Conservation (phyloP, 2,113 vertebrate species). For the Lophius piscatorius region DNA sequence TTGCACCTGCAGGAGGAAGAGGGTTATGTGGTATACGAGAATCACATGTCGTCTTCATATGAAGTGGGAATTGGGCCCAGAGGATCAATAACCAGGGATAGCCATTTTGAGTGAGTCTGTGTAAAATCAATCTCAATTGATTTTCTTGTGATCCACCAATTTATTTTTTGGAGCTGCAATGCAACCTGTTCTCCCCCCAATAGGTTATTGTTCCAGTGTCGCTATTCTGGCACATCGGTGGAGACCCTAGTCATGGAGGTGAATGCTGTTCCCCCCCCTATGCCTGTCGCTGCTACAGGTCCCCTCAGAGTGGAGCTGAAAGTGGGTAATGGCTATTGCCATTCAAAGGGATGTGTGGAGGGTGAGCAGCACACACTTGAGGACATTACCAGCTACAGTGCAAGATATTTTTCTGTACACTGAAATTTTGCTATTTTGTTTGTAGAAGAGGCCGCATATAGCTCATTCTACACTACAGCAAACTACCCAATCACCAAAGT, state of each 20-base stretch:
- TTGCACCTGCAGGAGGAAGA: constrained; percentile 57
- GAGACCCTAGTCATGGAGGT: constrained; percentile 70
- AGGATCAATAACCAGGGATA: constrained; percentile 79
- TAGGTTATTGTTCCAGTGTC: constrained; percentile 78
- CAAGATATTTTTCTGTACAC: too few species aligned
- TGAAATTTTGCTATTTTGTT: neutral
- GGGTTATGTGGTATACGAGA: constrained; percentile 72
- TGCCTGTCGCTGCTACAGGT: constrained; percentile 64
- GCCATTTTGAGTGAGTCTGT: constrained; percentile 76
- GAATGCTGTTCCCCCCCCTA: constrained; percentile 62
- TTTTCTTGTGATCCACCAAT: neutral
- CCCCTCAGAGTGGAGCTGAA: constrained; percentile 71
- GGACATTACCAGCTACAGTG: rapidly evolving
- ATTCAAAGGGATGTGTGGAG: constrained; percentile 65
- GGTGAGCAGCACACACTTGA: constrained; percentile 26
- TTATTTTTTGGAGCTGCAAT: too few species aligned
- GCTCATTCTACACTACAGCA: constrained; percentile 64
- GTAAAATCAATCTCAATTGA: neutral
- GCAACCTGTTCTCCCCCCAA: neutral
- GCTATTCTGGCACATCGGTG: constrained; percentile 55
- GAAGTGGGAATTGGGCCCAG: constrained; percentile 73
- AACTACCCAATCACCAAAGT: constrained; percentile 77
- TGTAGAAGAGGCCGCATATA: constrained; percentile 66
- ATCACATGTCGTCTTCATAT: constrained; percentile 73
- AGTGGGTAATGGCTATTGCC: constrained; percentile 71